A percentile compares a stretch with the other conserved stretches of the same genome.
phyloP scores from a whole-genome alignment of 2,797 vertebrate species.

The Sebastes steindachneri region DNA sequence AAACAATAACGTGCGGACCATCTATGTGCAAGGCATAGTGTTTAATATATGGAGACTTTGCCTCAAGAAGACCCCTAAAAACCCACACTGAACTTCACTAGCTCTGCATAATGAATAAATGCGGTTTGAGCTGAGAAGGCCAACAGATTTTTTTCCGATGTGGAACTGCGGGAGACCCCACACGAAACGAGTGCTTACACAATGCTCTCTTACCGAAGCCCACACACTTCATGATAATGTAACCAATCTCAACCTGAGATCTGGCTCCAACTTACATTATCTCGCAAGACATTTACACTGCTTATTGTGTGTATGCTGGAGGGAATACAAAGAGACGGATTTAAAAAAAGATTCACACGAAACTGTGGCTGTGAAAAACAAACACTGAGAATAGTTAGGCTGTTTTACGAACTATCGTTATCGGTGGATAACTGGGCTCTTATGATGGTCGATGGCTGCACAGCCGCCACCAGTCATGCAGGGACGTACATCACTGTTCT shows the following conservation, averaged over 20 bases:
- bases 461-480: too few relatives aligned
- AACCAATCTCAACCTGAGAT: background rate
- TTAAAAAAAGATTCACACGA: background rate
- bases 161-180: slow-evolving; percentile 38
- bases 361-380: background rate
- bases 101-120: slow-evolving; percentile 4
- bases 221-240: slow-evolving; percentile 12
- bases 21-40: background rate
- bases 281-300: background rate
- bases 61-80: slow-evolving; percentile 3
- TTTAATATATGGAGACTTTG: slow-evolving; percentile 18
- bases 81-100: slow-evolving; percentile 12
- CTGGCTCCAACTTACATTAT: slow-evolving; percentile 7
- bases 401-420: too few relatives aligned
- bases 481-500: too few relatives aligned
- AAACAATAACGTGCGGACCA: background rate
- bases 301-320: background rate
- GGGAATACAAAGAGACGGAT: background rate
- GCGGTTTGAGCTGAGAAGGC: slow-evolving; percentile 15
- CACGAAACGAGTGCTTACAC: slow-evolving; percentile 11
- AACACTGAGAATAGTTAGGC: background rate
- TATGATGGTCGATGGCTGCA: too few relatives aligned
- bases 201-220: slow-evolving; percentile 1
- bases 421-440: too few relatives aligned
- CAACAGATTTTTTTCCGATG: slow-evolving; percentile 17